Base-by-base conservation (phyloP, 2,113 vertebrate genomes). In the Hassar affinis region DNA sequence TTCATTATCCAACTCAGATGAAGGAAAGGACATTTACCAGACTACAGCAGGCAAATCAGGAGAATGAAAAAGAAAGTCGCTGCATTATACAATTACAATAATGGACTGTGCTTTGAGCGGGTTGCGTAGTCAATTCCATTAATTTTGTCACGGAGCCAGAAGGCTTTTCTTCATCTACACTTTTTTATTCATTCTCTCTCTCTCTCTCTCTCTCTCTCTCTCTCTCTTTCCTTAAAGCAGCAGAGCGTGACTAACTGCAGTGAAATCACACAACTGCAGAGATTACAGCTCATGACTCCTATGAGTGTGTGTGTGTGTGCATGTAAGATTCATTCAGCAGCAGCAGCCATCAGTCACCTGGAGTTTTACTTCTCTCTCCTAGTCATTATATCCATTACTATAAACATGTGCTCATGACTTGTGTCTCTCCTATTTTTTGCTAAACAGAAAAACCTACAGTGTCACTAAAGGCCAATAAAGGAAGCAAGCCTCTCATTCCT, bases 191-290 rank as follows among this genome's bases (percentile, higher is more conserved):
- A 72, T 56, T 84, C 18, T 71, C 56, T 27, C 14, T 64, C 79
- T 52, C 22, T 59, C 51, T 80, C 77, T 80, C 80, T 78, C 74
- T 82, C 54, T 74, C 71, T 77, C 85, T 89, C 51, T 88, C 78
- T 85, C 59, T 80, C 79, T 68, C 71, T 77, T 64, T 79, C 52
- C 85, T 86, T 83, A 86, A 89, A 85, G 90, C 90, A 91, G 85
- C 82, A 90, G 88, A 92, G 92, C 90, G 87, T 91, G 90, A 86
- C 87, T 92, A 91, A 93, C 90, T 93, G 91, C 91, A 92, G 92
- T 87, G 88, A 87, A 88, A 92, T 91, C 85, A 71, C 89, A 90
- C 88, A 90, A 91, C 90, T 93, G 91, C 91, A 62, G 89, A 91
- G 90, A 93, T 90, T 90, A 91, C 85, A 85, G 87, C 80, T 88